Percentiles rank a stretch among this genome's conserved stretches.
Evolutionary conservation across 1,140 invertebrate genomes (phyloP).

Genomic region (Popillia japonica): DNA sequence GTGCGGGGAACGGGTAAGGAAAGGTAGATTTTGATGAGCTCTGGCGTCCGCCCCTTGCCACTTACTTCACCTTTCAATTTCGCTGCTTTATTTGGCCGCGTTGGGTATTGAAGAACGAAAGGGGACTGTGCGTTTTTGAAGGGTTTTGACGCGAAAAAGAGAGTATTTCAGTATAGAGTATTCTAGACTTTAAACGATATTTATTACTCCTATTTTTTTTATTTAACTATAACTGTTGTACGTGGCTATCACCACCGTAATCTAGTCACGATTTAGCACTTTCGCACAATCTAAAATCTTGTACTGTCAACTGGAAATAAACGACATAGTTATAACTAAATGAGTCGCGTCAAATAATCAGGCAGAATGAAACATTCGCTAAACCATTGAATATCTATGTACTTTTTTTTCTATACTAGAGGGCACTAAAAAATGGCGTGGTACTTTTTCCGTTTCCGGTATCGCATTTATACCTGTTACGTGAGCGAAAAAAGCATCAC

Average conservation of each 20-base stretch:
- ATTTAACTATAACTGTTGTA: neutral
- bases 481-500: neutral
- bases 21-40: conserved; percentile 1
- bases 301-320: neutral
- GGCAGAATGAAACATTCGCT: too few species aligned
- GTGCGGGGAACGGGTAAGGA: neutral
- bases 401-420: neutral
- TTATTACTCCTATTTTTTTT: neutral
- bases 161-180: neutral
- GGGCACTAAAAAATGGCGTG: neutral
- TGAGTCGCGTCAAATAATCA: too few species aligned
- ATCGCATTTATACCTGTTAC: neutral
- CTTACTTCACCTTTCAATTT: neutral
- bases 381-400: neutral
- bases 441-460: too few species aligned
- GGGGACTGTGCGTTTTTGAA: too few species aligned
- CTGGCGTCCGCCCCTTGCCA: neutral
- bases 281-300: neutral
- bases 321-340: neutral
- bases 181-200: neutral
- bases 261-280: too few species aligned
- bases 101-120: too few species aligned
- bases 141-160: neutral
- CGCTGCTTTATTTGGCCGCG: neutral
- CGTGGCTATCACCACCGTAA: neutral